A percentile compares a stretch with the other conserved stretches of the same genome.
These are phyloP conservation scores for Amphiprion ocellaris DNA, from an alignment of 2,113 vertebrate species.

Conservation along the genomic window DNA sequence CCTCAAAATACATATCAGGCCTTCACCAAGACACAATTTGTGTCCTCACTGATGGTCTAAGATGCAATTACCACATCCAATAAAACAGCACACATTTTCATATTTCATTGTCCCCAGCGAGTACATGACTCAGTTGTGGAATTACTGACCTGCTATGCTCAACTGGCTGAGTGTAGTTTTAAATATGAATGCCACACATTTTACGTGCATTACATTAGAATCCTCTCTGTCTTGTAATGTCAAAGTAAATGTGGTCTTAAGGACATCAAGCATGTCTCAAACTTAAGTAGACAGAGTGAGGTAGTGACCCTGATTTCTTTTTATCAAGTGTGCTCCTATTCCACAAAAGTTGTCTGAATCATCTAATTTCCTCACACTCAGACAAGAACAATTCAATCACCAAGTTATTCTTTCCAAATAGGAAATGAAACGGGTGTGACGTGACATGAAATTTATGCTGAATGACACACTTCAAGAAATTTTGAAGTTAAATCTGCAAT, in stretches of 20 bases:
- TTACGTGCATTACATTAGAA: constrained; percentile 41
- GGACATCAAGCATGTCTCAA: constrained; percentile 45
- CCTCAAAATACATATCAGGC: constrained; percentile 54
- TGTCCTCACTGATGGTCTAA: constrained; percentile 60
- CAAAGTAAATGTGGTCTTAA: constrained; percentile 36
- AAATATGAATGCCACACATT: constrained; percentile 64
- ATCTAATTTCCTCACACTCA: too few relatives aligned
- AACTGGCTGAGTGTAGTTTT: constrained; percentile 58
- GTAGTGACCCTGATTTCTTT: constrained; percentile 28
- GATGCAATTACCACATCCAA: constrained; percentile 61
- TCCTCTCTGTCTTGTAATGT: constrained; percentile 45
- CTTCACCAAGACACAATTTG: constrained; percentile 39
- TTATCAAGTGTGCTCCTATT: neutral
- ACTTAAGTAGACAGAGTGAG: neutral
- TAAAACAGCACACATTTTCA: constrained; percentile 60
- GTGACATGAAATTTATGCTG: too few relatives aligned
- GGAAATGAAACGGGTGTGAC: too few relatives aligned
- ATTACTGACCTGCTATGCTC: constrained; percentile 55
- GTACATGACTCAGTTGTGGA: constrained; percentile 30
- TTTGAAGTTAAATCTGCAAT: too few relatives aligned
- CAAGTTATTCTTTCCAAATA: too few relatives aligned
- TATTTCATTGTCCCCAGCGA: constrained; percentile 58
- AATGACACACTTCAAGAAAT: too few relatives aligned
- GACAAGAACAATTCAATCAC: neutral
- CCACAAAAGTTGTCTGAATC: too few relatives aligned